Evolutionary conservation across 2,888 invertebrate species (phyloP), one percentile per base, ranked within the genome.

Genomic region (Galeruca laticollis): DNA sequence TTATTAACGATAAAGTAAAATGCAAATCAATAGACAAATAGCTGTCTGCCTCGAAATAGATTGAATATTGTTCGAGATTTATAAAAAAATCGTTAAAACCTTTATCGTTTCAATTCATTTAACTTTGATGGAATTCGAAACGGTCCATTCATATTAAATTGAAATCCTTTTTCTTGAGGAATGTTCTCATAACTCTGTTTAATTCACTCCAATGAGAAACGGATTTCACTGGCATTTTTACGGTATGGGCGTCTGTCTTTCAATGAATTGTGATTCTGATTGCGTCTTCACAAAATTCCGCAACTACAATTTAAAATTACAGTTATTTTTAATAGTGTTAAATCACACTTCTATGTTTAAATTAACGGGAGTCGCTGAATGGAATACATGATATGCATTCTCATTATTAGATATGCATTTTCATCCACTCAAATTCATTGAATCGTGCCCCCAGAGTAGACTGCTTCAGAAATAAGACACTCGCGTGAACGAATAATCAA

Each of bases 71-170:
- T 66, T 37, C 51, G 5, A 15, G 59, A 66, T 59, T 54, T 33
- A 49, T 33, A 59, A 64, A 64, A 65, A 51, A 66, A 66, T 49
- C 59, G 21, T 35, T 66, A 66, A 57, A 59, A 65, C 57, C 57
- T 65, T 65, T 65, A 65, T 66, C 56, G 61, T 56, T 61, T 65
- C 61, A 60, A 65, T 60, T 70, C 67, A 70, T 70, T 70, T 68
- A 70, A 70, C 70, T 59, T 37, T 65, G 67, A 70, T 67, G 67
- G 63, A 67, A 67, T 59, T 60, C 60, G 57, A 70, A 70, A 63
- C 63, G 62, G 21, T 60, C 62, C 63, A 68, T 70, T 67, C 67
- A 67, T 63, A 67, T 70, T 54, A 37, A 70, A 63, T 63, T 52
- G 63, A 65, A 54, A 67, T 59, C 59, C 63, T 64, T 70, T 67